Evolutionary conservation across 2,113 vertebrate species (phyloP).

Genomic region (Gnathonemus longibarbis): DNA sequence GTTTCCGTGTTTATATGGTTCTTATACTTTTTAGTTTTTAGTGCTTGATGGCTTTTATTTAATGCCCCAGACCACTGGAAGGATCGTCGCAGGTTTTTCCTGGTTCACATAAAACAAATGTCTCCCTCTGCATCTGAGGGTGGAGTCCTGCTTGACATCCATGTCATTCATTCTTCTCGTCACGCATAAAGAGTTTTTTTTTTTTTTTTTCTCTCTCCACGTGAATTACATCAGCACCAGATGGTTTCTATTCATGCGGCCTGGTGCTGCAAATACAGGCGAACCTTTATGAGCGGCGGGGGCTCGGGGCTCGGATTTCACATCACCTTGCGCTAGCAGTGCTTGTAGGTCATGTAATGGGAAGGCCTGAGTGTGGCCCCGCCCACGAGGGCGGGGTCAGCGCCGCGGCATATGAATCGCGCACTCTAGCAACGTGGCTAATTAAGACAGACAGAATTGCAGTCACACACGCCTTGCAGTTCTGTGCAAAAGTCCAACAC

Average conservation of each 20-base stretch:
- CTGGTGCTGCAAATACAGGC: conserved; percentile 18
- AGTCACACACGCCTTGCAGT: not conserved
- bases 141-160: not conserved
- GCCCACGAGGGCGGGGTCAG: conserved; percentile 17
- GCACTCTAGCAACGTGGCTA: not conserved
- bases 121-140: conserved; percentile 10
- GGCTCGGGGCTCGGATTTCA: not conserved
- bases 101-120: not conserved
- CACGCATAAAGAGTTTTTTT: conserved; percentile 23
- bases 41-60: conserved; percentile 15
- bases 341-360: not conserved
- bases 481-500: not conserved
- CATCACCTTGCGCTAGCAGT: not conserved
- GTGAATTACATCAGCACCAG: conserved; percentile 38
- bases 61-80: not conserved
- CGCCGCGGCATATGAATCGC: conserved; percentile 45
- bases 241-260: conserved; percentile 42
- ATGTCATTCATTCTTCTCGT: not conserved
- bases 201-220: not conserved
- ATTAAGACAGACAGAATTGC: not conserved
- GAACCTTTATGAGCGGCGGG: not conserved
- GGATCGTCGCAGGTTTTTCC: not conserved
- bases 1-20: not conserved
- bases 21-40: not conserved
- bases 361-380: not conserved